A percentile compares a stretch with the other conserved stretches of the same genome.
Conservation (phyloP, 2,888 invertebrate species). For the Pyrrhosoma nymphula region DNA sequence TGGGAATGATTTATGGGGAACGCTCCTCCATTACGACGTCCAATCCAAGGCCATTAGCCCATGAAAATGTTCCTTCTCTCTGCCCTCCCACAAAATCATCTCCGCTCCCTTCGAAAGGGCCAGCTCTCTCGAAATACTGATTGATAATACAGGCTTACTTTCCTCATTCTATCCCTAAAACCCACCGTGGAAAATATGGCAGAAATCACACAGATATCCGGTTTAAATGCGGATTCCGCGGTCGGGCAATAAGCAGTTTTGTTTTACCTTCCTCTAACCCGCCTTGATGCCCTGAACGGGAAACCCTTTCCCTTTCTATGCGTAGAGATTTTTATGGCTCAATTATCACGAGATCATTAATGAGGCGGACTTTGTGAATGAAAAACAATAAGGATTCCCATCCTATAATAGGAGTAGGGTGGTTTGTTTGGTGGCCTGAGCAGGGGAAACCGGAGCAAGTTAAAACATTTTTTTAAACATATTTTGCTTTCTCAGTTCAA, state of each 20-base stretch:
- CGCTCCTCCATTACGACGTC: conserved; percentile 18
- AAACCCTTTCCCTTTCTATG: not conserved
- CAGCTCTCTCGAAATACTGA: not conserved
- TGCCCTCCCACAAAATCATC: not conserved
- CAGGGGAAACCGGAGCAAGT: too few relatives aligned
- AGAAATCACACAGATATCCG: too few relatives aligned
- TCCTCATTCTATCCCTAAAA: not conserved
- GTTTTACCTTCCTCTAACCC: not conserved
- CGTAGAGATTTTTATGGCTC: not conserved
- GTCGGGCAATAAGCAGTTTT: not conserved
- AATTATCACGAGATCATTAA: not conserved
- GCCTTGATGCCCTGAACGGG: not conserved
- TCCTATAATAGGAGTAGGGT: too few relatives aligned
- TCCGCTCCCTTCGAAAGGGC: not conserved
- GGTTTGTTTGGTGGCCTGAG: too few relatives aligned
- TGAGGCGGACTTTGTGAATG: not conserved
- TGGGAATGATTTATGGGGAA: conserved; percentile 26
- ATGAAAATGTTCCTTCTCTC: not conserved
- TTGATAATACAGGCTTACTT: conserved; percentile 6
- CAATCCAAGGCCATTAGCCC: conserved; percentile 39
- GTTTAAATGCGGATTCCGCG: not conserved
- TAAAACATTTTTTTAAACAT: too few relatives aligned
- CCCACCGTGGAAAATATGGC: not conserved
- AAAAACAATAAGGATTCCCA: too few relatives aligned
- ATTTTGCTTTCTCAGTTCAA: too few relatives aligned